phyloP scores from a whole-genome alignment of 2,113 vertebrate genomes.

The Chaenogobius annularis region DNA sequence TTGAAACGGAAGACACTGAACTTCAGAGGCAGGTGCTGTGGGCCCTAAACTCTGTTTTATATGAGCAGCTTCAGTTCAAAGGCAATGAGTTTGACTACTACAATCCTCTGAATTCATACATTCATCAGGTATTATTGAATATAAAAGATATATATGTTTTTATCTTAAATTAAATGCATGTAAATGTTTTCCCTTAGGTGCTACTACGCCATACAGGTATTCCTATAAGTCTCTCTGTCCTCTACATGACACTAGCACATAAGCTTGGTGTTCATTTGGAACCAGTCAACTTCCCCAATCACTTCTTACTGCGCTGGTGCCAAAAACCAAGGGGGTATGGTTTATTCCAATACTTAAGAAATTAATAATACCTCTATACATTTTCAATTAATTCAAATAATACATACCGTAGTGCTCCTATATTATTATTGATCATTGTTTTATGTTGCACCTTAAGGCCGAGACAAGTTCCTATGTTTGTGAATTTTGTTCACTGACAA shows the following conservation, averaged over 20 bases:
- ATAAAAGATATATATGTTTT: not conserved
- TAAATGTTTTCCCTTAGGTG: conserved; percentile 77
- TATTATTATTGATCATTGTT: too few species aligned
- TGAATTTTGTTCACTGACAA: too few species aligned
- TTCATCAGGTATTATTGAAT: conserved; percentile 84
- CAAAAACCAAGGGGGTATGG: conserved; percentile 85
- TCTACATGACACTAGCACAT: conserved; percentile 90
- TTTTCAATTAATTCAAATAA: not conserved
- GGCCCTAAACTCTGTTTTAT: conserved; percentile 90
- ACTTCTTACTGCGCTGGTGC: conserved; percentile 95
- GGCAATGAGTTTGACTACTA: conserved; percentile 96
- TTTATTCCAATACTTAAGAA: not conserved
- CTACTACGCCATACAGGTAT: conserved; percentile 90
- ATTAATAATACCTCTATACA: not conserved
- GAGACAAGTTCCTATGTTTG: too few species aligned
- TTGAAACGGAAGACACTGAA: conserved; percentile 83
- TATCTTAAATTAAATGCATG: not conserved
- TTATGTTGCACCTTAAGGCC: too few species aligned
- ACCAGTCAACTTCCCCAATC: conserved; percentile 96
- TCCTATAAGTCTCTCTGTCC: conserved; percentile 94
- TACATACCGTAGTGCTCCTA: not conserved
- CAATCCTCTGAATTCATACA: conserved; percentile 95
- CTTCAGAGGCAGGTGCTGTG: conserved; percentile 92
- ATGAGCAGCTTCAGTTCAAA: conserved; percentile 93
- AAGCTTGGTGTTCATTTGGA: conserved; percentile 89